Base-by-base conservation (phyloP, 2,888 invertebrate species). In the Pyrrhia umbra region DNA sequence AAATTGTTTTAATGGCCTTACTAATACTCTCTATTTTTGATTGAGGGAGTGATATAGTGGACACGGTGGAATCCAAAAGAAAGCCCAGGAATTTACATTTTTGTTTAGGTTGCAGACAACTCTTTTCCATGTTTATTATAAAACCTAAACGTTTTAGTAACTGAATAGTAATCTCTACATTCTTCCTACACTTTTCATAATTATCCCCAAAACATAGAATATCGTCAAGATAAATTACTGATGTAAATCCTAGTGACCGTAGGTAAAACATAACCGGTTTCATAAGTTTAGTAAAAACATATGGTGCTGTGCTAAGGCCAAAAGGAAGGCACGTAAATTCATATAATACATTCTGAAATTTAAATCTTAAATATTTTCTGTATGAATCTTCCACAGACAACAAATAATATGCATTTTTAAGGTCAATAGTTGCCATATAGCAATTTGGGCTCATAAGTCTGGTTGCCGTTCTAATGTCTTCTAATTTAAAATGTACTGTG, bases 121-220 rank as follows among this genome's bases (percentile, higher is more conserved):
- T 77, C 61, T 82, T 82, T 2, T 67, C 58, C 3, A 45, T 34
- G 25, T 76, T 76, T 2, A 75, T 58, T 13, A 68, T 64, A n/a
- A 78, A 74, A 0, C 77, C 75, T 9, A 77, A 18, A 4, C 52
- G 47, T 30, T 21, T 15, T 25, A 73, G 10, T 0, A 51, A 0
- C 5, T 10, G 10, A 2, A 46, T 63, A 3, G 18, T 34, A 9
- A 3, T 2, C n/a, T n/a, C n/a, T 0, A 55, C 43, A 52, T 57
- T 64, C 16, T 40, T 0, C 6, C 34, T 15, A 45, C 47, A 70
- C 8, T 59, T 20, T 2, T 40, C 2, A 47, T 68, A 61, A 0
- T 56, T 46, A 0, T 56, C 20, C 0, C 16, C 58, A 13, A 74
- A 34, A 6, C 70, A 50, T 1, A 61, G 1, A 6, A 37, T 51